These are phyloP conservation scores for Pristionchus fissidentatus DNA, from an alignment of 2,888 invertebrate genomes.

Conservation along the genomic window DNA sequence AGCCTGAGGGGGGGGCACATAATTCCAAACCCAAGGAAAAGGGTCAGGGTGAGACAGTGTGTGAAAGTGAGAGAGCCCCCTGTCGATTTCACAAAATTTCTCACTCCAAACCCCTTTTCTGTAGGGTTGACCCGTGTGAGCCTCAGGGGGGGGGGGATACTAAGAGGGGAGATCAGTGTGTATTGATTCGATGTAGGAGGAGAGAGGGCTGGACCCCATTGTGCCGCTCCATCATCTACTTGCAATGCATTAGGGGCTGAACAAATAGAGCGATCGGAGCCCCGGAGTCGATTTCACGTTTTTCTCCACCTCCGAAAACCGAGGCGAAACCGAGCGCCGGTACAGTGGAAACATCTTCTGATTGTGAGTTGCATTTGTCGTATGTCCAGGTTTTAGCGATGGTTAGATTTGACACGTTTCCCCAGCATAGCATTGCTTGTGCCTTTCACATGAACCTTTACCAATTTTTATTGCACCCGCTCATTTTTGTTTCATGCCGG, in stretches of 20 bases:
- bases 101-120: neutral
- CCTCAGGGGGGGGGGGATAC: neutral
- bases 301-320: too few species aligned
- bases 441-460: too few species aligned
- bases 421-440: too few species aligned
- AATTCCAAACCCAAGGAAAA: neutral
- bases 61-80: neutral
- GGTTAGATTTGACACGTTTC: too few species aligned
- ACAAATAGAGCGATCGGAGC: neutral
- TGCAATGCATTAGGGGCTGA: constrained; percentile 42
- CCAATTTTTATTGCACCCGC: too few species aligned
- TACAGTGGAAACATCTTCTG: neutral
- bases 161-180: constrained; percentile 19
- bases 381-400: neutral
- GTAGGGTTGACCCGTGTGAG: neutral
- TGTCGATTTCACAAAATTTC: too few species aligned
- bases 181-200: constrained; percentile 29
- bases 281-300: constrained; percentile 30
- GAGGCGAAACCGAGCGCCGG: neutral
- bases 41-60: neutral
- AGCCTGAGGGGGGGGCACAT: neutral
- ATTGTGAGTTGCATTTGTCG: neutral
- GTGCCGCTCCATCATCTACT: constrained; percentile 35
- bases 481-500: too few species aligned
- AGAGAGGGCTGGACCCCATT: neutral